Percentiles rank a stretch among this genome's conserved stretches.
These are phyloP conservation scores for Nasonia giraulti DNA, from an alignment of 1,140 invertebrate species.

Conservation along the genomic window DNA sequence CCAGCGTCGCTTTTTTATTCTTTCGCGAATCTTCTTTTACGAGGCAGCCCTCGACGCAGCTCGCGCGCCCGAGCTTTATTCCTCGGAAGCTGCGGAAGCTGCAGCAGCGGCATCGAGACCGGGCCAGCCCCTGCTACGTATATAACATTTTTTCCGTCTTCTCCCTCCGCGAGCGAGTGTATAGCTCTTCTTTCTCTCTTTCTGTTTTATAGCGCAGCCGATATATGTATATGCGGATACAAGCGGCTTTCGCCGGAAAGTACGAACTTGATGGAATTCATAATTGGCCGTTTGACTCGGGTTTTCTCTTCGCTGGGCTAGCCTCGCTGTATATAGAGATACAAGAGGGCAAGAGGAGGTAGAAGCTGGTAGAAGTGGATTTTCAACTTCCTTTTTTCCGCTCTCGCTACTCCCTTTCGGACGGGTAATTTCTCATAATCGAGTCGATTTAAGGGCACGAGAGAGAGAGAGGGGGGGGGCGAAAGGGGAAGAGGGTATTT, in stretches of 20 bases:
- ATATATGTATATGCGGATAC: background rate
- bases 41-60: conserved; percentile 21
- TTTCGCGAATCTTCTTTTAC: conserved; percentile 46
- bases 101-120: no score
- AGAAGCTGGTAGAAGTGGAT: background rate
- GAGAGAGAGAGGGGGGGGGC: background rate
- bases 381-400: background rate
- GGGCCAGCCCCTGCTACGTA: background rate
- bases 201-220: background rate
- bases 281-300: conserved; percentile 23
- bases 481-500: background rate
- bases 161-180: background rate
- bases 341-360: background rate
- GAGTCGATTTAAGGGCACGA: conserved; percentile 28
- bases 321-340: no score
- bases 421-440: conserved; percentile 30
- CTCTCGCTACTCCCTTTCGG: background rate
- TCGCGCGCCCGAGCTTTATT: conserved; percentile 27
- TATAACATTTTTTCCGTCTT: conserved; percentile 28
- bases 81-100: background rate
- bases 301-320: background rate
- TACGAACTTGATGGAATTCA: conserved; percentile 32
- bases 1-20: conserved; percentile 21
- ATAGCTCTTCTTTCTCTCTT: background rate
- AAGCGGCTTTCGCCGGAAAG: background rate